phyloP scores from a whole-genome alignment of 2,113 vertebrate genomes.

The Dermatemys mawii region DNA sequence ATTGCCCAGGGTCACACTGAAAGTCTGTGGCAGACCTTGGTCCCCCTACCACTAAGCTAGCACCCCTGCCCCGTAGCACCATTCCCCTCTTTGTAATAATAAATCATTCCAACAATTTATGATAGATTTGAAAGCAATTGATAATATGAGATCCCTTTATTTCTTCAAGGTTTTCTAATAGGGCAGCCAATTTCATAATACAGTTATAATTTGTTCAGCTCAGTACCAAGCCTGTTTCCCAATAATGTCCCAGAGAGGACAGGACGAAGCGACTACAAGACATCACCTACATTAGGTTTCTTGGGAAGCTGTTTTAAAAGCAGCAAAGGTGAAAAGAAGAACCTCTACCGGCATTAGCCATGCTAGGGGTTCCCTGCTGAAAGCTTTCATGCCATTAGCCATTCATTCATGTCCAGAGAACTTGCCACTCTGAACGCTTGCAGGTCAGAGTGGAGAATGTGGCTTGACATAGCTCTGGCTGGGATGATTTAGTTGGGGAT shows the following conservation, averaged over 20 bases:
- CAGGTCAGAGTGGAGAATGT: constrained; percentile 33
- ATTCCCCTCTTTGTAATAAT: background rate
- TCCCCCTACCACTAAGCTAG: background rate
- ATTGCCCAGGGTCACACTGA: background rate
- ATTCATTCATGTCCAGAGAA: too few relatives aligned
- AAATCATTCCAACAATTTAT: background rate
- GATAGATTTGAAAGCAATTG: background rate
- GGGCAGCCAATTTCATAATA: background rate
- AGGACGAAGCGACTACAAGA: background rate
- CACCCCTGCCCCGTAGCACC: background rate
- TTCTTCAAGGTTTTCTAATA: background rate
- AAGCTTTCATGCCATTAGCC: constrained; percentile 16
- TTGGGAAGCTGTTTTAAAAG: background rate
- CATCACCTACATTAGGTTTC: background rate
- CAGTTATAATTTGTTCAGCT: background rate
- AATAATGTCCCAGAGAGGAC: background rate
- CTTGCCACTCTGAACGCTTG: background rate
- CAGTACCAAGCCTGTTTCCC: background rate
- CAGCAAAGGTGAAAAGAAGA: background rate
- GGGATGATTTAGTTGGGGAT: too few relatives aligned
- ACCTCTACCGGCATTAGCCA: background rate
- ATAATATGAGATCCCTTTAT: background rate
- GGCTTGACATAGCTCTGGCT: too few relatives aligned
- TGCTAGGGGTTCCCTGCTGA: background rate
- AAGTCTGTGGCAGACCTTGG: background rate